Conservation (phyloP, 2,797 vertebrate species). For the Danio kyathit region DNA sequence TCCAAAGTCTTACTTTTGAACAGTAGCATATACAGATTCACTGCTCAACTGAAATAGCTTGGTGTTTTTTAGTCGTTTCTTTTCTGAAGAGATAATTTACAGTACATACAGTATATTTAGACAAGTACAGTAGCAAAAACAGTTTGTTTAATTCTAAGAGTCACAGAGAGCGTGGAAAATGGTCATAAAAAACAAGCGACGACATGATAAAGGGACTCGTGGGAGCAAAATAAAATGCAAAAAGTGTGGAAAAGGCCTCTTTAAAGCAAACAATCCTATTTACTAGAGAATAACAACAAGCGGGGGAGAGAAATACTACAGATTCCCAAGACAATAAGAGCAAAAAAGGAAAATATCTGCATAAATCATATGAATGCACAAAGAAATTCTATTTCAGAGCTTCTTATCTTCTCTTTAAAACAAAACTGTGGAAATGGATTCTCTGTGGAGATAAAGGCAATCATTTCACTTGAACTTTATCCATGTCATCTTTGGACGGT, state of each 20-base stretch:
- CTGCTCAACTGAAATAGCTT: background rate
- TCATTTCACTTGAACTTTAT: conserved; percentile 71
- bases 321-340: conserved; percentile 5
- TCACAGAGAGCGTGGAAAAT: conserved; percentile 20
- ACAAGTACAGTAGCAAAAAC: background rate
- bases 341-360: background rate
- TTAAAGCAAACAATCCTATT: conserved; percentile 16
- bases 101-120: too few species aligned
- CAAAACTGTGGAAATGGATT: conserved; percentile 18
- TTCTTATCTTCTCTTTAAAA: conserved; percentile 19
- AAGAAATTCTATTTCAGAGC: conserved; percentile 8
- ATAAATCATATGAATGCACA: background rate
- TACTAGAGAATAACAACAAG: background rate
- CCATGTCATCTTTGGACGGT: conserved; percentile 25
- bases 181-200: background rate
- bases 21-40: background rate
- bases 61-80: background rate
- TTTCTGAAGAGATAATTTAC: background rate
- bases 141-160: background rate
- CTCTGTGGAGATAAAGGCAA: conserved; percentile 31
- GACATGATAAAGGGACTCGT: background rate
- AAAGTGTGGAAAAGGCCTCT: background rate
- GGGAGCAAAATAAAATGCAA: conserved; percentile 5
- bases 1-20: too few species aligned
- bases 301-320: background rate